Evolutionary conservation across 2,888 invertebrate species (phyloP), one percentile per base, ranked within the genome.

Genomic region (Craniophora ligustri): DNA sequence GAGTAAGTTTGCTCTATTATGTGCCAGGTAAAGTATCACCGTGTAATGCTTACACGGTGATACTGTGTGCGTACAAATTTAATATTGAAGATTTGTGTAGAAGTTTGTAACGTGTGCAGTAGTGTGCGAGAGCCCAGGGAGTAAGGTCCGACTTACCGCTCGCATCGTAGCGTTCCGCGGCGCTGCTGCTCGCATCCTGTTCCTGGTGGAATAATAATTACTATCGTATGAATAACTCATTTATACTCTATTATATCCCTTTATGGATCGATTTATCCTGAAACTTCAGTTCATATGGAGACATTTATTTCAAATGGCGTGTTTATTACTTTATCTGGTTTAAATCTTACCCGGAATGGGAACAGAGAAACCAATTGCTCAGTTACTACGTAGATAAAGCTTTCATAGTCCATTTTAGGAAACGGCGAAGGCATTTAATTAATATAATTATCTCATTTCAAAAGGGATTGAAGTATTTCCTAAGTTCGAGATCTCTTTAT

Each of bases 121-220:
- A 55, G 38, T 54, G 58, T 54, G 41, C 18, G 46, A 45, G 30
- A 38, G 32, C 13, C 19, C 13, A 13, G 23, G 28, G 50, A 45
- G 53, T 14, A 1, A 8, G 10, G n/a, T 2, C 2, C n/a, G 15
- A 35, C 89, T 88, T 84, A 91, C 92, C 91, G 57, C 67, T 80
- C 7, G 74, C 63, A 23, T 88, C 88, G 76, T 84, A 91, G 51
- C 78, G 84, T 49, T 87, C 86, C 15, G 75, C 84, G 2, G 82
- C 86, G 59, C 68, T 79, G 11, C 79, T 81, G 61, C 74, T 78
- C 2, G 76, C 76, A 41, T 91, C 91, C 77, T 87, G 88, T 46
- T 91, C 91, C 91, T 91, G 48, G 4, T 13, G 21, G 13, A 14
- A 51, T 19, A 55, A 38, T 2, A 21, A 41, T 28, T 14, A 10